Evolutionary conservation across 2,888 invertebrate species (phyloP), one percentile per base, ranked within the genome.

Genomic region (Malachius bipustulatus): DNA sequence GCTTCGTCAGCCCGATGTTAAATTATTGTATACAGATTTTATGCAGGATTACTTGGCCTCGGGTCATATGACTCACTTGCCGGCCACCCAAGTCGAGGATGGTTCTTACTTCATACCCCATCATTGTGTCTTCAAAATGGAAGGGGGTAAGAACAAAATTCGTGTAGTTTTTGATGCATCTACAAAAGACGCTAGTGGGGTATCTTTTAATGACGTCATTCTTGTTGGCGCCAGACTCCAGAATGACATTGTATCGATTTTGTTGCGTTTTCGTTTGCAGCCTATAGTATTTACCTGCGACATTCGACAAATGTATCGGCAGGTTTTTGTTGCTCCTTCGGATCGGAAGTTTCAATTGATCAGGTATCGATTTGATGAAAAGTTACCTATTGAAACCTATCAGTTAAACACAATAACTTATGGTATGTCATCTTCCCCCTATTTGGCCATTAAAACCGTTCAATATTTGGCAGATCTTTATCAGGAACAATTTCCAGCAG

Each of bases 391-490:
- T n/a, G 24, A 19, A 19, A n/a, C 6, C 6, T 19, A 19, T n/a
- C 6, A n/a, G n/a, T 19, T 19, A n/a, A 19, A 19, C 24, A 19
- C 24, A n/a, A n/a, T 19, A 6, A 19, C n/a, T 19, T 19, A 8
- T n/a, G 24, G 24, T 8, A 6, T 19, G 6, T 8, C 6, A 6
- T 19, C 6, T 19, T 19, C 24, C n/a, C 24, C 24, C 6, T 19
- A 19, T 19, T 19, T 19, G n/a, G 24, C 24, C 6, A 19, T 19
- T 19, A 19, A n/a, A 19, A 19, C 24, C n/a, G n/a, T 19, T 19
- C 24, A n/a, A 6, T n/a, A 19, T 6, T 19, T 19, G n/a, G 24
- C 24, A 19, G 6, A 6, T 19, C 6, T 8, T n/a, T 6, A 19
- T 8, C 6, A 19, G n/a, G n/a, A 19, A n/a, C 6, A 19, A 8